A percentile compares a stretch with the other conserved stretches of the same genome.
phyloP scores from a whole-genome alignment of 2,113 vertebrate species.

The Sula dactylatra region DNA sequence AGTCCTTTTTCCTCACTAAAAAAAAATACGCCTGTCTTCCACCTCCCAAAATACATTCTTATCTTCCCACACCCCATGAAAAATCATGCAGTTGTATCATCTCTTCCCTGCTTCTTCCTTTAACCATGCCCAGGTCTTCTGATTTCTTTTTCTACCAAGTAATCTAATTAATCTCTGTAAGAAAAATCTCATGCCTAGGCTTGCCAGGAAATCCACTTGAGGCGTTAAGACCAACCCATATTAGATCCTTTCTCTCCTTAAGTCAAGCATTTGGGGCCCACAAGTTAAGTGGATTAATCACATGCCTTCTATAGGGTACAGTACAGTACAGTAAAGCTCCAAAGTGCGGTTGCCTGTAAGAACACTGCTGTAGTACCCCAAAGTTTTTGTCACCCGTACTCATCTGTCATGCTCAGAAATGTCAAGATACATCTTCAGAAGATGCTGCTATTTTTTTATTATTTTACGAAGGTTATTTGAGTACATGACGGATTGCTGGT shows the following conservation, averaged over 20 bases:
- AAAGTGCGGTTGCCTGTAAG: not conserved
- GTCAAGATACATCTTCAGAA: not conserved
- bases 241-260: not conserved
- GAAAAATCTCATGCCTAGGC: not conserved
- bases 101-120: not conserved
- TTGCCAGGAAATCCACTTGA: not conserved
- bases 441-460: not conserved
- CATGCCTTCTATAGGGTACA: not conserved
- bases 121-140: not conserved
- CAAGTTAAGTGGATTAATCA: not conserved
- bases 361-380: not conserved
- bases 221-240: not conserved
- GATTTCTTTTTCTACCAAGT: not conserved
- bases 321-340: not conserved
- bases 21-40: not conserved
- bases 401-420: not conserved
- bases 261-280: not conserved
- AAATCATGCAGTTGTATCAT: not conserved
- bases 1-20: not conserved
- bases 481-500: accelerated
- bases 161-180: not conserved
- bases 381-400: not conserved
- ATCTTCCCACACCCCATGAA: not conserved
- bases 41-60: not conserved
- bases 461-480: not conserved